Evolutionary conservation across 2,113 vertebrate species (phyloP).

Genomic region (Zosterops borbonicus): DNA sequence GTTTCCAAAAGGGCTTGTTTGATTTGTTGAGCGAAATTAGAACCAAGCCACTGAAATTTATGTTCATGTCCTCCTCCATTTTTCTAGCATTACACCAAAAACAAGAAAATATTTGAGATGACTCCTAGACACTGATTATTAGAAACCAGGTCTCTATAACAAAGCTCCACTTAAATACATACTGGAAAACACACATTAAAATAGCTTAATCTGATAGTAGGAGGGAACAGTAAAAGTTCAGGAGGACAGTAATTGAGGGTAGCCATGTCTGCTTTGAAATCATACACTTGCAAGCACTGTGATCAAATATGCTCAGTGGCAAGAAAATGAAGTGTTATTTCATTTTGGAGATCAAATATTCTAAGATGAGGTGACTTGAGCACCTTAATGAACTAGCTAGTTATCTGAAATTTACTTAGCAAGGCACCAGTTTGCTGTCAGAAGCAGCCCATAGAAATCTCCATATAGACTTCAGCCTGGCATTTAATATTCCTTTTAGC

Average conservation of each 20-base stretch:
- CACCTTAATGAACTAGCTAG: background rate
- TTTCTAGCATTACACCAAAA: background rate
- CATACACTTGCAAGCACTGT: background rate
- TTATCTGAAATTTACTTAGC: slow-evolving; percentile 7
- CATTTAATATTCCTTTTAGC: background rate
- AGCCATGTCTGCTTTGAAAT: slow-evolving; percentile 6
- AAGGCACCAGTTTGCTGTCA: background rate
- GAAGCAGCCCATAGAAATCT: background rate
- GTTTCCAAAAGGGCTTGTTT: background rate
- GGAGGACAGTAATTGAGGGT: background rate
- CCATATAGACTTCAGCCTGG: background rate
- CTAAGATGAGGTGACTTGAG: background rate
- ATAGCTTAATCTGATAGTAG: background rate
- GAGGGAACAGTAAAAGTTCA: background rate
- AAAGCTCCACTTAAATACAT: background rate
- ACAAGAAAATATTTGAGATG: background rate
- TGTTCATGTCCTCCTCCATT: background rate
- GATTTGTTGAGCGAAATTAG: background rate
- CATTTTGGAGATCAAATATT: slow-evolving; percentile 28
- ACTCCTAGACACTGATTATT: background rate
- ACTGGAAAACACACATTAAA: background rate
- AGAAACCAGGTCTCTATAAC: background rate
- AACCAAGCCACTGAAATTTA: background rate
- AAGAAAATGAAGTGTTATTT: background rate
- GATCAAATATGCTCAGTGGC: slow-evolving; percentile 27